Base-by-base conservation (phyloP, 2,113 vertebrate genomes). In the Gavia stellata region DNA sequence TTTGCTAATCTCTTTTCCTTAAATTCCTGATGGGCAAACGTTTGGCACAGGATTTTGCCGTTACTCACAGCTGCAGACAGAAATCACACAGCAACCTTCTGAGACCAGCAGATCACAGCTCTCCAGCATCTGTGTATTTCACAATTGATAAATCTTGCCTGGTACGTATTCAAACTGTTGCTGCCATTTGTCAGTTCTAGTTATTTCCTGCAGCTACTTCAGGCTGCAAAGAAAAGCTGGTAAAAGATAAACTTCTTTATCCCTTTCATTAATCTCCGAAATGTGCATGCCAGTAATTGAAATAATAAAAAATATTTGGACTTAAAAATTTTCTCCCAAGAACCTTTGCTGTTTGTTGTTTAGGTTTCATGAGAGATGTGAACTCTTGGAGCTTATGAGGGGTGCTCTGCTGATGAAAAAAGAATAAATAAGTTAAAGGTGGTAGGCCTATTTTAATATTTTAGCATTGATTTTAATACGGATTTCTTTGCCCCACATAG, bases 271-370 rank as follows among this genome's bases (percentile, higher is more conserved):
- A 92, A 92, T 95, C 86, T 96, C 70, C 34, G 65, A 93, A 97
- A 96, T 86, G 61, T 83, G 86, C 94, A 86, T 94, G 91, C 84
- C 95, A 97, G 96, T 97, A 96, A 96, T 92, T 95, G 94, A 96
- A 98, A 97, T 95, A 97, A 98, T 95, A 96, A 97, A 96, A 95
- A 93, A 96, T 95, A 97, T 92, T 97, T 97, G 91, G 94, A 94
- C 47, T 26, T 96, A 55, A 95, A 97, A 96, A 92, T 86, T 89
- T 95, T 97, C 83, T 97, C 88, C 81, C 71, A 91, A 94, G 74
- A 92, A 92, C 92, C 90, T 96, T 95, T 96, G 86, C 92, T 97
- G 52, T 58, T 65, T 90, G 71, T 84, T 86, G 87, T 92, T 96
- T 94, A 88, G 81, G 49, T 90, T 84, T 97, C 94, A 75, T 91